Conservation (phyloP, 1,140 invertebrate species). For the Hermetia illucens region DNA sequence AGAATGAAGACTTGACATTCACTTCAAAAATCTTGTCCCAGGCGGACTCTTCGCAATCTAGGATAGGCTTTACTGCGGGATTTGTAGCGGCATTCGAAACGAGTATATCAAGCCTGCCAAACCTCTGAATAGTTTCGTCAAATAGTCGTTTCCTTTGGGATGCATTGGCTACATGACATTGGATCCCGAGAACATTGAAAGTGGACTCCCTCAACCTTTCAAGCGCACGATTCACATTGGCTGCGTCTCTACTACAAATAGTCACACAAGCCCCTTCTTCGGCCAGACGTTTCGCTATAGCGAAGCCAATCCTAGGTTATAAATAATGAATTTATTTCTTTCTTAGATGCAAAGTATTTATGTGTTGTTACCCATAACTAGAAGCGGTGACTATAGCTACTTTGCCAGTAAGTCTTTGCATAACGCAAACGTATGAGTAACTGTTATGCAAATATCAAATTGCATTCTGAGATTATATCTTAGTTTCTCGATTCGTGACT, state of each 20-base stretch:
- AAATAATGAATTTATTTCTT: too few relatives aligned
- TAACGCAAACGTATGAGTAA: too few relatives aligned
- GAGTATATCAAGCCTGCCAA: constrained; percentile 84
- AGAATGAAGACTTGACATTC: constrained; percentile 82
- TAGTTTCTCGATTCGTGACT: too few relatives aligned
- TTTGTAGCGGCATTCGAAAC: constrained; percentile 92
- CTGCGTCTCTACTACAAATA: constrained; percentile 78
- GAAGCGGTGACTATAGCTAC: constrained; percentile 86
- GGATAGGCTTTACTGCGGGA: constrained; percentile 60
- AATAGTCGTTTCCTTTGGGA: constrained; percentile 68
- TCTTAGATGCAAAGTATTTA: constrained; percentile 13
- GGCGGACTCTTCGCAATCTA: constrained; percentile 63
- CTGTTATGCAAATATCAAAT: too few relatives aligned
- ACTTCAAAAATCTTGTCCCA: constrained; percentile 96
- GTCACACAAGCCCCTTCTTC: constrained; percentile 87
- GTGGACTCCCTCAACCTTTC: constrained; percentile 41
- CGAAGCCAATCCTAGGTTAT: constrained; percentile 81
- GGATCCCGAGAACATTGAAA: constrained; percentile 52
- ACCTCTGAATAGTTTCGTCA: constrained; percentile 59
- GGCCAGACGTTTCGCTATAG: constrained; percentile 75
- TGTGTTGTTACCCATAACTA: constrained; percentile 60
- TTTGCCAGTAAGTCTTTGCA: constrained; percentile 58
- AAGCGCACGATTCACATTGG: constrained; percentile 72
- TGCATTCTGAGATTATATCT: too few relatives aligned
- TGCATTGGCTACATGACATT: constrained; percentile 74